Percentiles rank a stretch among this genome's conserved stretches.
Conservation (phyloP, 2,113 vertebrate species). For the Eubucco bourcierii region DNA sequence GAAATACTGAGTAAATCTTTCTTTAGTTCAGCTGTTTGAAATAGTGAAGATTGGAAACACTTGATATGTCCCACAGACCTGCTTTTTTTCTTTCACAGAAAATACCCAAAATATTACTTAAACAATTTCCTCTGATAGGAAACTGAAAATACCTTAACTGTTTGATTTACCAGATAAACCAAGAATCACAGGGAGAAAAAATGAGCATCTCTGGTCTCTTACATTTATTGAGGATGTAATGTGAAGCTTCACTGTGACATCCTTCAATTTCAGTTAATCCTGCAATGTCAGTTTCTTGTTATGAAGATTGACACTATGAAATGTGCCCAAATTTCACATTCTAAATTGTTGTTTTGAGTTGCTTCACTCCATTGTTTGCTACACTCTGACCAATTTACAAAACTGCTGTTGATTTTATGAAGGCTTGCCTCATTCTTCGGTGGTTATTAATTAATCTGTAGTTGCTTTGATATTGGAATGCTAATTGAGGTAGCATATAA, state of each 20-base stretch:
- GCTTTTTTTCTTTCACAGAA: not conserved
- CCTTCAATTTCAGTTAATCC: not conserved
- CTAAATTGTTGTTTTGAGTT: not conserved
- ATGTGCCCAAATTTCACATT: not conserved
- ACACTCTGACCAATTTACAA: not conserved
- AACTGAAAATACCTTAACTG: not conserved
- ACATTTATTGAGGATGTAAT: not conserved
- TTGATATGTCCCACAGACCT: not conserved
- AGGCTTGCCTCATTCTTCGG: not conserved
- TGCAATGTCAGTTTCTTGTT: not conserved
- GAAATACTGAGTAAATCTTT: not conserved
- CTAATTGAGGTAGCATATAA: not conserved
- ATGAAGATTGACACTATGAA: not conserved
- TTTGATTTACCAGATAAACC: not conserved
- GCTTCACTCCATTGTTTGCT: not conserved
- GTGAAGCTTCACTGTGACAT: not conserved
- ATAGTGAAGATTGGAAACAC: not conserved
- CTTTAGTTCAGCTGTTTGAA: not conserved
- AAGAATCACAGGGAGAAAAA: not conserved
- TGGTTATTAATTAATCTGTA: slow-evolving; percentile 11
- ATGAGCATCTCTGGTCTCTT: not conserved
- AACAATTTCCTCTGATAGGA: not conserved
- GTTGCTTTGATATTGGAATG: not conserved
- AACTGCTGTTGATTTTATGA: not conserved
- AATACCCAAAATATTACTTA: not conserved